A percentile compares a stretch with the other conserved stretches of the same genome.
phyloP scores from a whole-genome alignment of 2,113 vertebrate species.

The Oreocharis arfaki region DNA sequence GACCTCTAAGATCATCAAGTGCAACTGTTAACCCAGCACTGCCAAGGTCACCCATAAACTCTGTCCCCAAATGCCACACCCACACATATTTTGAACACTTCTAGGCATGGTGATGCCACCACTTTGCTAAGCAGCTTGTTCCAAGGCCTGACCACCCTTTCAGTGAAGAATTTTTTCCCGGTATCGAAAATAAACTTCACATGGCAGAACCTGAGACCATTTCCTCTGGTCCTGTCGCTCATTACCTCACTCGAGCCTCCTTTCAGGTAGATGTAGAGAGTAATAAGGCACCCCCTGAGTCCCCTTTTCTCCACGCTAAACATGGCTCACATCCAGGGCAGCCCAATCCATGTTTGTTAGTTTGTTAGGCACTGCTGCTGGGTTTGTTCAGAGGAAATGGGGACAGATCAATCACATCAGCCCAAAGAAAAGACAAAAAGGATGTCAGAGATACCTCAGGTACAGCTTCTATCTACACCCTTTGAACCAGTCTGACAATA shows the following conservation, averaged over 20 bases:
- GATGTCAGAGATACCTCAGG: background rate
- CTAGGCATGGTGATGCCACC: background rate
- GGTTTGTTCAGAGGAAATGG: background rate
- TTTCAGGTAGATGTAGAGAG: background rate
- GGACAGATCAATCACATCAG: background rate
- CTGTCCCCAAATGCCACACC: background rate
- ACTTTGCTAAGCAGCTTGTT: background rate
- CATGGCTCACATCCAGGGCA: background rate
- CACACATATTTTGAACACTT: background rate
- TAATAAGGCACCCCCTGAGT: background rate
- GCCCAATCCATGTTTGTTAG: accelerated
- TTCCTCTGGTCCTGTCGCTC: background rate
- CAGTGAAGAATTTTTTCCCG: background rate
- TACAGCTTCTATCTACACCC: background rate
- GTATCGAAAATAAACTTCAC: background rate
- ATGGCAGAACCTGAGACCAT: background rate
- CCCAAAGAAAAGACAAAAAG: background rate
- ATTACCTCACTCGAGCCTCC: background rate
- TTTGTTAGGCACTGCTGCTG: background rate
- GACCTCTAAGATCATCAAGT: background rate
- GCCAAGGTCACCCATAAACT: background rate
- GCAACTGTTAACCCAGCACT: background rate
- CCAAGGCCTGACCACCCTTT: background rate
- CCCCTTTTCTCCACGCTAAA: background rate
- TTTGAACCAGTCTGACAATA: background rate